Evolutionary conservation across 2,113 vertebrate genomes (phyloP).

Genomic region (Grantiella picta): DNA sequence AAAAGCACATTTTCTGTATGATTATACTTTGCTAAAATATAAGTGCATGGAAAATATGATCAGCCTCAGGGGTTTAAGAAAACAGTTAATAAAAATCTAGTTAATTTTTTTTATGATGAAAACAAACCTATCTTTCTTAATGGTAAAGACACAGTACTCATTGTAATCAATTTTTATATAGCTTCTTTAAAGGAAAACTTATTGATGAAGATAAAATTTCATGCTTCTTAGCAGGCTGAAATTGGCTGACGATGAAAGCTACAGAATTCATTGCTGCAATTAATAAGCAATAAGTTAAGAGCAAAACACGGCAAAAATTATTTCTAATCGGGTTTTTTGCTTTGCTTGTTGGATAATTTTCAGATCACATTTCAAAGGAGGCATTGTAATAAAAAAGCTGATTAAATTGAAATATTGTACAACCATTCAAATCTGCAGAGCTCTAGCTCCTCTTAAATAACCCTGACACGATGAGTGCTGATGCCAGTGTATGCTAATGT

Average conservation of each 20-base stretch:
- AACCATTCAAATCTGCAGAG: background rate
- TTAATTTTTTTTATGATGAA: background rate
- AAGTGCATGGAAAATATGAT: background rate
- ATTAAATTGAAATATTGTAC: background rate
- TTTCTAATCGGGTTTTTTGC: background rate
- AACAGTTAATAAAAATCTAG: slow-evolving; percentile 45
- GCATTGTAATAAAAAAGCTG: background rate
- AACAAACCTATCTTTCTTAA: slow-evolving; percentile 34
- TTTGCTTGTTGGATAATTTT: slow-evolving; percentile 1
- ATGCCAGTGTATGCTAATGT: background rate
- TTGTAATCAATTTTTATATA: slow-evolving; percentile 31
- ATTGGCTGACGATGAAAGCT: slow-evolving; percentile 3
- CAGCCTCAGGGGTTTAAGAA: background rate
- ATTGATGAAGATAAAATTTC: slow-evolving; percentile 40
- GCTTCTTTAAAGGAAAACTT: slow-evolving; percentile 20
- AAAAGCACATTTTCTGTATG: background rate
- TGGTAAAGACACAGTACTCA: background rate
- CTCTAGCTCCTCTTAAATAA: background rate
- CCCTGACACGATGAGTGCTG: background rate
- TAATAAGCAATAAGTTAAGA: slow-evolving; percentile 26
- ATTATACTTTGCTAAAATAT: background rate
- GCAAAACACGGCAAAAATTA: slow-evolving; percentile 3
- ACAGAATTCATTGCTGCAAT: slow-evolving; percentile 13
- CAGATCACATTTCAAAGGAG: background rate
- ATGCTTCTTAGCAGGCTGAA: background rate